These are phyloP conservation scores for Antheraea pernyi DNA, from an alignment of 1,140 invertebrate genomes.

Conservation along the genomic window DNA sequence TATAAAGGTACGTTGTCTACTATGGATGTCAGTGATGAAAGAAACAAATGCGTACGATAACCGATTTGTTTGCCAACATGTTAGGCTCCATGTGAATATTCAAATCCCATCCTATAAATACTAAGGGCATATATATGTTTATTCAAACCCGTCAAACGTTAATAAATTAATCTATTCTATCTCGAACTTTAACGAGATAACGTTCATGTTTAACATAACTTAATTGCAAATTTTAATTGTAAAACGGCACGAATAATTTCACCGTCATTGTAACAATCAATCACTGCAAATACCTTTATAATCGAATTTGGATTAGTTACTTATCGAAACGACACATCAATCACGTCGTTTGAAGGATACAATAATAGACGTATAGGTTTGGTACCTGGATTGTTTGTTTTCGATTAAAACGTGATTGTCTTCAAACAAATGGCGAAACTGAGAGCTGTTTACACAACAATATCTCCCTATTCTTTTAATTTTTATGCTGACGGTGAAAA, in stretches of 20 bases:
- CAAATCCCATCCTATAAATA: too few species aligned
- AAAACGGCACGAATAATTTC: background rate
- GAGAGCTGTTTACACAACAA: background rate
- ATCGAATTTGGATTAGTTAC: background rate
- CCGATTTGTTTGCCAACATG: too few species aligned
- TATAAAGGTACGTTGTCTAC: too few species aligned
- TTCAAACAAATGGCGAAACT: background rate
- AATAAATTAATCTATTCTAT: too few species aligned
- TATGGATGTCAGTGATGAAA: too few species aligned
- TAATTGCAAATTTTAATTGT: too few species aligned
- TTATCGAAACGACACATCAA: slow-evolving; percentile 1
- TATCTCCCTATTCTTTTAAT: background rate
- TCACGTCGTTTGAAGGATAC: slow-evolving; percentile 6
- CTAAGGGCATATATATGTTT: too few species aligned
- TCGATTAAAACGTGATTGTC: slow-evolving; percentile 1
- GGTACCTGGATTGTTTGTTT: slow-evolving; percentile 11
- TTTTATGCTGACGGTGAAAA: background rate
- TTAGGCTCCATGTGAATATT: too few species aligned
- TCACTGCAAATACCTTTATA: background rate
- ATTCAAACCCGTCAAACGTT: too few species aligned
- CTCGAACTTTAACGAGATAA: too few species aligned
- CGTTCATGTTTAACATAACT: too few species aligned
- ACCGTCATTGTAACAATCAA: background rate
- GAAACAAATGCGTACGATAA: too few species aligned
- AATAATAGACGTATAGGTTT: slow-evolving; percentile 5